phyloP scores from a whole-genome alignment of 2,797 vertebrate genomes.

The Hippocampus kuda region DNA sequence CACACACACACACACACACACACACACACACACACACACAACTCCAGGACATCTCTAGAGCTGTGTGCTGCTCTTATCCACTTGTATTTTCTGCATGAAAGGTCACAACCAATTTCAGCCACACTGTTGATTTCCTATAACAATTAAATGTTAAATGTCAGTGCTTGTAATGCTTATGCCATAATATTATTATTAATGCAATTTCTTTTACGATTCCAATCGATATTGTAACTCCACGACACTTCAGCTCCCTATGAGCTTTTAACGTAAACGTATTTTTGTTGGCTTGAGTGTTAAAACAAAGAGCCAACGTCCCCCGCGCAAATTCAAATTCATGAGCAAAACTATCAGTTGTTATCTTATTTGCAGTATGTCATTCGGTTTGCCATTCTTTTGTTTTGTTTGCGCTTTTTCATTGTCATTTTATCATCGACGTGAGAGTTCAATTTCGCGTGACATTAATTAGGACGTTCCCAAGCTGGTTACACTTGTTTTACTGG shows the following conservation, averaged over 20 bases:
- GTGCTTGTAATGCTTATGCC: neutral
- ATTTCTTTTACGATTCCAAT: constrained; percentile 6
- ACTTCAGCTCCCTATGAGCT: too few relatives aligned
- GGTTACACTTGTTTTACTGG: constrained; percentile 27
- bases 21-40: constrained; percentile 2
- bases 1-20: constrained; percentile 11
- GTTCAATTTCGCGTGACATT: too few relatives aligned
- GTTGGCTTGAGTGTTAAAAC: too few relatives aligned
- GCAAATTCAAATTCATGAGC: too few relatives aligned
- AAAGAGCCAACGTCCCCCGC: too few relatives aligned
- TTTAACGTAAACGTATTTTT: too few relatives aligned
- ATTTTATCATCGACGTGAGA: too few relatives aligned
- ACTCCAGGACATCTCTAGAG: neutral
- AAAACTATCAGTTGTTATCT: too few relatives aligned
- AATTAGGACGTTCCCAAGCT: constrained; percentile 8
- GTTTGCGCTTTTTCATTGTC: too few relatives aligned
- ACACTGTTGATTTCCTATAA: neutral
- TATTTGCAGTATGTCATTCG: too few relatives aligned
- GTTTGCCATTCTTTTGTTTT: too few relatives aligned
- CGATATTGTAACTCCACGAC: too few relatives aligned
- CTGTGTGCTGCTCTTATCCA: constrained; percentile 5
- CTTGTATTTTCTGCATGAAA: neutral
- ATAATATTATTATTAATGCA: neutral
- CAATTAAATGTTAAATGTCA: neutral
- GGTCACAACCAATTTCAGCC: neutral